phyloP scores from a whole-genome alignment of 2,113 vertebrate species.

The Oryzias melastigma region DNA sequence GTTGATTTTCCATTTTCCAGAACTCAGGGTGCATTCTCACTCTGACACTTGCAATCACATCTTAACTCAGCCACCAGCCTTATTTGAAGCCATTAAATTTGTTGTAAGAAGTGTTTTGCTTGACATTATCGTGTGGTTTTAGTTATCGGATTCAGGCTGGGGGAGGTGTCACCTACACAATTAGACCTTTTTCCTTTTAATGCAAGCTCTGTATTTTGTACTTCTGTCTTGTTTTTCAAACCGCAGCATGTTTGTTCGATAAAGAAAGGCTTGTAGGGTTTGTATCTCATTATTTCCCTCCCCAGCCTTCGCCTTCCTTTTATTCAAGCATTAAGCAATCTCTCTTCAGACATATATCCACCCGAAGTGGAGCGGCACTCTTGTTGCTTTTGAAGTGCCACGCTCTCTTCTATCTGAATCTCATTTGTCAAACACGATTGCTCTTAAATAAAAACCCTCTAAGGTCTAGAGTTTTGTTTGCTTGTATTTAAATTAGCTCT shows the following conservation, averaged over 20 bases:
- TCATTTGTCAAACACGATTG: constrained; percentile 72
- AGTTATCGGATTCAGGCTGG: background rate
- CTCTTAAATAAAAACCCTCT: constrained; percentile 60
- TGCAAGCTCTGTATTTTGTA: background rate
- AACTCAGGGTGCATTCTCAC: background rate
- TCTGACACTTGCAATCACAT: background rate
- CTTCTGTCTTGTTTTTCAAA: constrained; percentile 11
- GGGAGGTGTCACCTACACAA: background rate
- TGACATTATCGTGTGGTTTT: background rate
- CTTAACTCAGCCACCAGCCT: no score
- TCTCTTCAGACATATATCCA: constrained; percentile 51
- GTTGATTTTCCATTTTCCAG: constrained; percentile 8
- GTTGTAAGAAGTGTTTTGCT: background rate
- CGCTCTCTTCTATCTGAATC: constrained; percentile 55
- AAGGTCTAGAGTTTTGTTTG: constrained; percentile 42
- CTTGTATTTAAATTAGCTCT: constrained; percentile 50
- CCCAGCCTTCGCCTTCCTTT: constrained; percentile 23
- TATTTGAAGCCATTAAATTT: background rate
- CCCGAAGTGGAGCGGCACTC: constrained; percentile 33
- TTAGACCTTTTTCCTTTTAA: background rate
- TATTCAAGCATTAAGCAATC: constrained; percentile 48
- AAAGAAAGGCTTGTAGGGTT: constrained; percentile 14
- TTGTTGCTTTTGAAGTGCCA: constrained; percentile 44
- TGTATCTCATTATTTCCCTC: constrained; percentile 39
- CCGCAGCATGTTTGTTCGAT: background rate